A percentile compares a stretch with the other conserved stretches of the same genome.
These are phyloP conservation scores for Lysandra bellargus DNA, from an alignment of 2,888 invertebrate genomes.

Conservation along the genomic window DNA sequence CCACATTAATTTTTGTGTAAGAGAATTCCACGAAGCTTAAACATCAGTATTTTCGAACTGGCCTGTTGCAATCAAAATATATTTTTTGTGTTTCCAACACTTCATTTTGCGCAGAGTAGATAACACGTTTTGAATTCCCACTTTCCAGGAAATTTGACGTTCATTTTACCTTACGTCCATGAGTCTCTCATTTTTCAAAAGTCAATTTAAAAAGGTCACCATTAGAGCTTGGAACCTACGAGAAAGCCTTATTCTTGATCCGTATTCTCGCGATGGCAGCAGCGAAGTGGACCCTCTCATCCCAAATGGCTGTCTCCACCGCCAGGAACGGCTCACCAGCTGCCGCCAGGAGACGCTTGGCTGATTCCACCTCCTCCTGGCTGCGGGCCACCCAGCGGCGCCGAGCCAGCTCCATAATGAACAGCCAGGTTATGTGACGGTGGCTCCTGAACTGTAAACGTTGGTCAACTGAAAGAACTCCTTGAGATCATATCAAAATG, in stretches of 20 bases:
- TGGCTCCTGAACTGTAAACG: constrained; percentile 52
- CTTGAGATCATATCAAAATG: too few species aligned
- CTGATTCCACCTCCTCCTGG: constrained; percentile 56
- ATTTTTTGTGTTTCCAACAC: too few species aligned
- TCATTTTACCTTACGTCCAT: too few species aligned
- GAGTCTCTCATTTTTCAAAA: background rate
- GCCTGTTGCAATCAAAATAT: too few species aligned
- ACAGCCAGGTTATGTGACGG: constrained; percentile 80
- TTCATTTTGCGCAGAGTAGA: too few species aligned
- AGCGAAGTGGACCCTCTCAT: constrained; percentile 84
- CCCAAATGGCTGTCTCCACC: constrained; percentile 83
- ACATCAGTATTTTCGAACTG: too few species aligned
- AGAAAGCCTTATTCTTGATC: constrained; percentile 86
- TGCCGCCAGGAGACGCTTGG: constrained; percentile 52
- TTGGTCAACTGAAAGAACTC: background rate
- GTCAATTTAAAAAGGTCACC: background rate
- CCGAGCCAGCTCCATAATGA: constrained; percentile 85
- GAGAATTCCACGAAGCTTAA: too few species aligned
- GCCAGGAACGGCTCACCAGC: constrained; percentile 68
- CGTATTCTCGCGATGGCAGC: constrained; percentile 88
- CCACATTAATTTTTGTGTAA: too few species aligned
- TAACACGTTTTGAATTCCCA: too few species aligned
- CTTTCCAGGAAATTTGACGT: too few species aligned
- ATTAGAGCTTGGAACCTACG: constrained; percentile 55
- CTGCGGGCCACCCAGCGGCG: constrained; percentile 77